A percentile compares a stretch with the other conserved stretches of the same genome.
These are phyloP conservation scores for Tetragnatha versicolor DNA, from an alignment of 1,140 invertebrate species.

Conservation along the genomic window DNA sequence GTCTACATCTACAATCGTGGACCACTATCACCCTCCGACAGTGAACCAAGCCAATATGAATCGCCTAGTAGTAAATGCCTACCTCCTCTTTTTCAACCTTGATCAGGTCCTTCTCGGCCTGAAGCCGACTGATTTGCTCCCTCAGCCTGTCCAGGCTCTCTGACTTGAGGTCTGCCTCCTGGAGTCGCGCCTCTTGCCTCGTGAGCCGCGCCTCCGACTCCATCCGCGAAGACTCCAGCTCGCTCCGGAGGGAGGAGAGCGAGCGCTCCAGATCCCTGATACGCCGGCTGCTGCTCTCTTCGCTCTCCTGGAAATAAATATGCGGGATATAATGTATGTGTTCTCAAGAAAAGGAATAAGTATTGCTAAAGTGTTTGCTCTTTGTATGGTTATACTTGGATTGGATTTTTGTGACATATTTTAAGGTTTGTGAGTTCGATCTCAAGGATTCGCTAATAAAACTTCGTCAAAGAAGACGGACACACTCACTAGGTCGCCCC, in stretches of 20 bases:
- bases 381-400: too few species aligned
- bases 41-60: too few species aligned
- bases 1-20: too few species aligned
- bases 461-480: too few species aligned
- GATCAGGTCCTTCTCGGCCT: constrained; percentile 28
- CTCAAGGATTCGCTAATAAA: too few species aligned
- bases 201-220: constrained; percentile 20
- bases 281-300: background rate
- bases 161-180: constrained; percentile 9
- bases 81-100: constrained; percentile 43
- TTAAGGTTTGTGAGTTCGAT: too few species aligned
- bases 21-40: too few species aligned
- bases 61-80: background rate
- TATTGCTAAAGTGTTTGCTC: too few species aligned
- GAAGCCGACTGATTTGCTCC: constrained; percentile 27
- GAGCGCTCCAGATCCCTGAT: constrained; percentile 14
- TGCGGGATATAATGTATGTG: too few species aligned
- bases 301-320: constrained; percentile 7
- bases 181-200: constrained; percentile 24
- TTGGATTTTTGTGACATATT: too few species aligned
- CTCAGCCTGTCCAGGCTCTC: constrained; percentile 5
- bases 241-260: background rate
- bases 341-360: too few species aligned
- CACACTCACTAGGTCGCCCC: too few species aligned
- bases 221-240: constrained; percentile 23